These are phyloP conservation scores for Uromys caudimaculatus DNA, from an alignment of 2,797 vertebrate species.

Conservation along the genomic window DNA sequence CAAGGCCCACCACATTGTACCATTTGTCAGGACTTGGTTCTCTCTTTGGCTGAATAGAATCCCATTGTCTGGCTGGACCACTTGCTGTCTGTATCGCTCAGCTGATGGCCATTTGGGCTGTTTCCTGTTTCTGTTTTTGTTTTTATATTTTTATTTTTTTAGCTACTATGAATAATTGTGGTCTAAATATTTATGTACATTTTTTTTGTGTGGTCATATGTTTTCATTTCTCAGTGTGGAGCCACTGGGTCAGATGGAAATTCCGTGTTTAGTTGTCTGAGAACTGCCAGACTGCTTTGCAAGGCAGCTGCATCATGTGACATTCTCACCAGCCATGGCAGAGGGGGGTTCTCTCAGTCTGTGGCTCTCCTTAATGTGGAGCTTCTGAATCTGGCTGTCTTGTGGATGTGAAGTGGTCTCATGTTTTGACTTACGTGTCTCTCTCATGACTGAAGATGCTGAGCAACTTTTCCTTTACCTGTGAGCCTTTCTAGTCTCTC, in stretches of 20 bases:
- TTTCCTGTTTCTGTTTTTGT: conserved; percentile 27
- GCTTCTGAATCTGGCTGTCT: neutral
- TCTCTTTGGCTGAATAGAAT: neutral
- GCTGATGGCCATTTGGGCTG: neutral
- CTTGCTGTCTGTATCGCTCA: neutral
- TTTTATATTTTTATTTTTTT: conserved; percentile 5
- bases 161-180: conserved; percentile 42
- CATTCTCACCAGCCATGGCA: neutral
- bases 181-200: neutral
- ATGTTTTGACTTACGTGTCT: neutral
- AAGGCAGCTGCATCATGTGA: neutral
- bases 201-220: neutral
- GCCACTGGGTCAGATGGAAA: neutral
- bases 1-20: neutral
- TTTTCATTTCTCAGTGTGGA: conserved; percentile 1
- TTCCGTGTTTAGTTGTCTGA: neutral
- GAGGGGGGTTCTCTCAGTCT: neutral
- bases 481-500: neutral
- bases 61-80: neutral
- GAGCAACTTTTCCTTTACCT: neutral
- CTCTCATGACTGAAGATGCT: neutral
- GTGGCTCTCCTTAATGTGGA: neutral
- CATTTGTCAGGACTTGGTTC: neutral
- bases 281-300: neutral
- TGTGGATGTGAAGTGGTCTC: neutral